phyloP scores from a whole-genome alignment of 2,888 invertebrate species.

The Galeruca laticollis region DNA sequence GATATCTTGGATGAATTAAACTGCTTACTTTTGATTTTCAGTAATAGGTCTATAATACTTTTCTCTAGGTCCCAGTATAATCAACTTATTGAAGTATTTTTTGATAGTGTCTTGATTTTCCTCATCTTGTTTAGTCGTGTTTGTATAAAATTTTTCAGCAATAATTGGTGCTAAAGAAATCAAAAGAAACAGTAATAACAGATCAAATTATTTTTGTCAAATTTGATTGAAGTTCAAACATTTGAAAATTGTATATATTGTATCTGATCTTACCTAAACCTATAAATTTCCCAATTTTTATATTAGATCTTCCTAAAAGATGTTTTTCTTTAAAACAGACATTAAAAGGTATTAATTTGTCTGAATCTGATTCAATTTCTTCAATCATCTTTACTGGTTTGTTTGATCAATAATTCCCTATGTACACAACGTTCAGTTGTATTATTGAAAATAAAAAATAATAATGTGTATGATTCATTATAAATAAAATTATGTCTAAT shows the following conservation, averaged over 20 bases:
- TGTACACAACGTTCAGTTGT: background rate
- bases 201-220: background rate
- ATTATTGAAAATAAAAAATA: background rate
- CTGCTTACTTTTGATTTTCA: conserved; percentile 63
- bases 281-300: conserved; percentile 53
- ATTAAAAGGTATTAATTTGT: conserved; percentile 56
- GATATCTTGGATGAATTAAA: conserved; percentile 13
- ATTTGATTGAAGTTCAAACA: conserved; percentile 14
- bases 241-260: conserved; percentile 5
- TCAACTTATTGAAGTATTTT: conserved; percentile 57
- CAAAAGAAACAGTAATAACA: background rate
- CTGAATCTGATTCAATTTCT: conserved; percentile 30
- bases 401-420: conserved; percentile 53
- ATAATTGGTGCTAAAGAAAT: conserved; percentile 57
- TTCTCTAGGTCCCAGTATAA: conserved; percentile 57
- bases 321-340: conserved; percentile 59
- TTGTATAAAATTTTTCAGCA: conserved; percentile 61
- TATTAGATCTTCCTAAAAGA: conserved; percentile 54
- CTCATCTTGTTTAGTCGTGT: conserved; percentile 47
- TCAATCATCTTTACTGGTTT: conserved; percentile 39
- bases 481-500: too few species aligned
- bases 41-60: conserved; percentile 59
- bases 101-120: conserved; percentile 51
- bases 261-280: conserved; percentile 47
- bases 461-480: conserved; percentile 9